phyloP scores from a whole-genome alignment of 2,888 invertebrate genomes.

The Andrena flavipes region DNA sequence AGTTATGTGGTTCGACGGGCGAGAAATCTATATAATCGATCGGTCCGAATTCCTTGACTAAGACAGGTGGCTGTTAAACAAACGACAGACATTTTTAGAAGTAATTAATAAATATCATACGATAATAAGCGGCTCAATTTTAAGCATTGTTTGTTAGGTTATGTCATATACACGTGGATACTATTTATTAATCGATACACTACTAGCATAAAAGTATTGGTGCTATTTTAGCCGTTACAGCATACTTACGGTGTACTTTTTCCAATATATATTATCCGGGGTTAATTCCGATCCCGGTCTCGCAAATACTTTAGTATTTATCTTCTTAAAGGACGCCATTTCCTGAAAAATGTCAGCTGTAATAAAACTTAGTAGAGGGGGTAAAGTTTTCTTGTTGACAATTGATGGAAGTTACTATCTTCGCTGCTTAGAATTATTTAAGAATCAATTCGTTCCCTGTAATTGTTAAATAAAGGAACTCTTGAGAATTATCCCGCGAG shows the following conservation, averaged over 20 bases:
- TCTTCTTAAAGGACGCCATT: constrained; percentile 89
- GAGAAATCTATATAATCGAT: constrained; percentile 97
- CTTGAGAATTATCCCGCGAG: not conserved
- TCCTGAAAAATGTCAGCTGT: constrained; percentile 62
- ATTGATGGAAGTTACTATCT: constrained; percentile 40
- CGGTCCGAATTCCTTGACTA: constrained; percentile 96
- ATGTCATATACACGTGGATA: constrained; percentile 61
- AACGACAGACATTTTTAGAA: constrained; percentile 17
- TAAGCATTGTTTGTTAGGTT: constrained; percentile 61
- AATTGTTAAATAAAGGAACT: constrained; percentile 9
- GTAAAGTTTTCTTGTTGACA: constrained; percentile 62
- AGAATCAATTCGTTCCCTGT: not conserved
- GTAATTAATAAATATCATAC: not conserved
- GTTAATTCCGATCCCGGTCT: constrained; percentile 89
- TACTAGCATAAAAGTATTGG: not conserved
- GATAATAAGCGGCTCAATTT: not conserved
- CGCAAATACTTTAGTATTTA: constrained; percentile 89
- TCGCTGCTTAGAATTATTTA: constrained; percentile 9
- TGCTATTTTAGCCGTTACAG: not conserved
- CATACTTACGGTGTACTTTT: constrained; percentile 91
- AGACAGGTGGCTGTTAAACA: constrained; percentile 89
- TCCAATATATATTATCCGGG: constrained; percentile 95
- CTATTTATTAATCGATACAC: constrained; percentile 5
- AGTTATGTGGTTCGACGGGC: constrained; percentile 94
- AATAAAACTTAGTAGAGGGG: constrained; percentile 56